These are phyloP conservation scores for Avahi laniger DNA, from an alignment of 2,797 vertebrate genomes.

Conservation along the genomic window DNA sequence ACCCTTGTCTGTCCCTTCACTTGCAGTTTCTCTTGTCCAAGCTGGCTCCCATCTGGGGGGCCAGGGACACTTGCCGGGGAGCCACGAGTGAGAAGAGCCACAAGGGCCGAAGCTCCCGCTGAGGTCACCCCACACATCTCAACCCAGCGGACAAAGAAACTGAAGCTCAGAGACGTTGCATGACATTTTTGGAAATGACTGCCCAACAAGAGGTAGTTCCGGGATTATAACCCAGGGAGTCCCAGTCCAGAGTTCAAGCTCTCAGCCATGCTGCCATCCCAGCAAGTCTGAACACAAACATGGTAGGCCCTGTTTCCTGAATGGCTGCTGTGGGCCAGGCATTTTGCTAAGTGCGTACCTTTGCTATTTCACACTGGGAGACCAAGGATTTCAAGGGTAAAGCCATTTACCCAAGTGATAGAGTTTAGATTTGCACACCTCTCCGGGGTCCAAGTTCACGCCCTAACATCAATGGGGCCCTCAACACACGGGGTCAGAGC, in stretches of 20 bases:
- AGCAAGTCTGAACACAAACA: background rate
- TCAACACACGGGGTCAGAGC: background rate
- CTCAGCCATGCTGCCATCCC: background rate
- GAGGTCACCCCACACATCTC: background rate
- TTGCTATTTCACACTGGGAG: background rate
- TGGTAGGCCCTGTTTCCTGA: background rate
- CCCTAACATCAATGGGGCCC: background rate
- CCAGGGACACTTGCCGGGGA: background rate
- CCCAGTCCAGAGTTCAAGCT: background rate
- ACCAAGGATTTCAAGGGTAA: background rate
- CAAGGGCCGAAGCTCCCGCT: background rate
- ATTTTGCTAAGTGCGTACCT: fast-evolving
- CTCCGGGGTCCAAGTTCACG: background rate
- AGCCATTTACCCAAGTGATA: background rate
- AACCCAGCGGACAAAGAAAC: background rate
- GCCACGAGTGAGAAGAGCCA: background rate
- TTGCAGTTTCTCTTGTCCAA: background rate
- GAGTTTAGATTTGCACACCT: background rate
- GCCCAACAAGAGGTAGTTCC: background rate
- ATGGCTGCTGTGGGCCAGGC: background rate
- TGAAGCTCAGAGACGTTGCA: background rate
- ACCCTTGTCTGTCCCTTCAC: background rate
- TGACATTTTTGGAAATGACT: background rate
- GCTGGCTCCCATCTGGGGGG: background rate
- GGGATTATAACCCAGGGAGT: background rate